Conservation (phyloP, 1,140 invertebrate genomes). For the Bilobella aurantiaca region DNA sequence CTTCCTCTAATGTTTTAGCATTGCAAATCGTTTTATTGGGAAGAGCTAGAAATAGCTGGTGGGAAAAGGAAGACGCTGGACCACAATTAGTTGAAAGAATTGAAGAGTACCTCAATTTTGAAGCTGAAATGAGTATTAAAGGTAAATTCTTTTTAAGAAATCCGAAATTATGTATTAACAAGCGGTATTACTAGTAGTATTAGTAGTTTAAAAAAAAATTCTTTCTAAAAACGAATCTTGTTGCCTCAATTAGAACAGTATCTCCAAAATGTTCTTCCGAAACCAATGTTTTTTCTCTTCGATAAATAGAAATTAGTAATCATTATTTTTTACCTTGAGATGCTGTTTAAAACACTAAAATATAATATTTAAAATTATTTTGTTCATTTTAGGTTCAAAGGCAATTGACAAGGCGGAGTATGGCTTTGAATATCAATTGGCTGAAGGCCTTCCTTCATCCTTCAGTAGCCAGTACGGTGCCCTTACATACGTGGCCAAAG, state of each 20-base stretch:
- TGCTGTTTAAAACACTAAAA: too few species aligned
- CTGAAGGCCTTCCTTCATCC: background rate
- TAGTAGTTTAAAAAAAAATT: background rate
- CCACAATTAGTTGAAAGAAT: background rate
- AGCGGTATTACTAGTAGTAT: background rate
- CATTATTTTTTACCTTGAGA: too few species aligned
- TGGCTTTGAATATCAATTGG: background rate
- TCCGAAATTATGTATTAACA: background rate
- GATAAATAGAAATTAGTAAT: too few species aligned
- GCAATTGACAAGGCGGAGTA: background rate
- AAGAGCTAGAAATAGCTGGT: background rate
- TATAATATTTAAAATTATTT: background rate
- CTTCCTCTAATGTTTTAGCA: background rate
- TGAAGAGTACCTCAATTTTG: conserved; percentile 1
- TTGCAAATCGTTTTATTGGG: background rate
- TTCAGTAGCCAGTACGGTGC: background rate
- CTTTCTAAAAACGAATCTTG: too few species aligned
- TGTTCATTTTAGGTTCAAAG: background rate
- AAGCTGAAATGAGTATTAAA: background rate
- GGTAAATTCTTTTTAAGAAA: background rate
- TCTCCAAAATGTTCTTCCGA: too few species aligned
- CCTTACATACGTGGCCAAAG: background rate
- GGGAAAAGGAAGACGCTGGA: background rate
- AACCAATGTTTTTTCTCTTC: too few species aligned
- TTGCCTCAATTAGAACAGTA: too few species aligned